Conservation (phyloP, 2,888 invertebrate species). For the Polydrusus cervinus region DNA sequence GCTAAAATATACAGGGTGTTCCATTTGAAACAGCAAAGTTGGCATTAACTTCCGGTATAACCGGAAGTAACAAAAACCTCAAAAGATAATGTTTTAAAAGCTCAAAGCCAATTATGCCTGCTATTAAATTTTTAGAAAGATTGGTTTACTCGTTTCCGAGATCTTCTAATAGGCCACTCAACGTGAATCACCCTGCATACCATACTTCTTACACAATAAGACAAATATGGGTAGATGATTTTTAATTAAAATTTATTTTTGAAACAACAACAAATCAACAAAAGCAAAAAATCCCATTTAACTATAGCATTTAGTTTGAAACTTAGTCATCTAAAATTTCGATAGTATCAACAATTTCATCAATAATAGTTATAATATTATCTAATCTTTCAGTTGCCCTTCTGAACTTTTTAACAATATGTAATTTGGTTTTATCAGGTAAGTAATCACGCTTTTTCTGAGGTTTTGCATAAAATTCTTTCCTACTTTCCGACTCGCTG, state of each 20-base stretch:
- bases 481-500: constrained; percentile 13
- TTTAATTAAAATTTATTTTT: constrained; percentile 17
- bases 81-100: too few species aligned
- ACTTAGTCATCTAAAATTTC: constrained; percentile 64
- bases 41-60: too few species aligned
- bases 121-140: too few species aligned
- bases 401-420: constrained; percentile 63
- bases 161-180: too few species aligned
- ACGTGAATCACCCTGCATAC: too few species aligned
- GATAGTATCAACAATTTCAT: constrained; percentile 69
- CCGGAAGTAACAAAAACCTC: too few species aligned
- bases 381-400: constrained; percentile 67
- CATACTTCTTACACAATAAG: too few species aligned
- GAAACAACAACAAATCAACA: not conserved
- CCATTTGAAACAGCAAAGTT: too few species aligned
- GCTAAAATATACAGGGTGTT: too few species aligned
- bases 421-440: constrained; percentile 54
- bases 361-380: constrained; percentile 68
- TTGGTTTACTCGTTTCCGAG: too few species aligned
- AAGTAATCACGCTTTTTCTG: constrained; percentile 47
- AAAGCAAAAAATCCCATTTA: too few species aligned
- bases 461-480: not conserved
- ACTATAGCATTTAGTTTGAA: not conserved
- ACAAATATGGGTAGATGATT: not conserved
- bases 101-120: too few species aligned